phyloP scores from a whole-genome alignment of 2,797 vertebrate genomes.

The Aplochiton taeniatus region DNA sequence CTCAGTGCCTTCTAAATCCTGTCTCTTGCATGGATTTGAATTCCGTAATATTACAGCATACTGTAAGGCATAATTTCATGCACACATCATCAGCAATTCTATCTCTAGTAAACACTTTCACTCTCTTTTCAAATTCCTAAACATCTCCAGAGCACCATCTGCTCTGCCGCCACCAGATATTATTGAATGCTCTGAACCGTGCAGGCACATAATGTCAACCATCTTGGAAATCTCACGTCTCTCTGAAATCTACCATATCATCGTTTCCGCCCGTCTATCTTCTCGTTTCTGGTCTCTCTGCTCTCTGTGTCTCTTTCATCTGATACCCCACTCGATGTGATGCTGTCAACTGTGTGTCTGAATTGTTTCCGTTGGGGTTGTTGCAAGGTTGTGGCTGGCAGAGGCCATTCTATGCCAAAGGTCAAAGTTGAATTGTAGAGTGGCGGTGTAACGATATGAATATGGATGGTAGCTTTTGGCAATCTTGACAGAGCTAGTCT shows the following conservation, averaged over 20 bases:
- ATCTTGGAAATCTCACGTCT: background rate
- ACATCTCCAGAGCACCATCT: slow-evolving; percentile 53
- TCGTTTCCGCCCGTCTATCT: no score
- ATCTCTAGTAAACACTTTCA: slow-evolving; percentile 43
- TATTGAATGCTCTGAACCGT: slow-evolving; percentile 16
- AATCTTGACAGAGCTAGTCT: slow-evolving; percentile 18
- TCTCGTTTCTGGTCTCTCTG: no score
- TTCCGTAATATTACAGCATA: no score
- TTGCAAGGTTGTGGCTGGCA: slow-evolving; percentile 37
- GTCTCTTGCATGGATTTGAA: no score
- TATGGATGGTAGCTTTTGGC: slow-evolving; percentile 10
- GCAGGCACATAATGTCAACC: background rate
- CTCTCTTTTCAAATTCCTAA: slow-evolving; percentile 51
- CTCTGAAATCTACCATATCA: no score
- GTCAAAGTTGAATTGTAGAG: slow-evolving; percentile 44
- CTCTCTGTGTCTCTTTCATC: slow-evolving; percentile 34
- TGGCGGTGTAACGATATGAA: slow-evolving; percentile 23
- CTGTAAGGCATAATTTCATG: no score
- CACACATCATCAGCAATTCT: slow-evolving; percentile 39
- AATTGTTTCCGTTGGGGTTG: slow-evolving; percentile 34
- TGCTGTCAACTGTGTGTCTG: slow-evolving; percentile 47
- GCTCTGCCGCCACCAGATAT: slow-evolving; percentile 49
- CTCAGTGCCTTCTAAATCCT: no score
- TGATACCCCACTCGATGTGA: slow-evolving; percentile 18
- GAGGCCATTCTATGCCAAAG: slow-evolving; percentile 29